phyloP scores from a whole-genome alignment of 2,797 vertebrate species.

The Hoplostethus atlanticus region DNA sequence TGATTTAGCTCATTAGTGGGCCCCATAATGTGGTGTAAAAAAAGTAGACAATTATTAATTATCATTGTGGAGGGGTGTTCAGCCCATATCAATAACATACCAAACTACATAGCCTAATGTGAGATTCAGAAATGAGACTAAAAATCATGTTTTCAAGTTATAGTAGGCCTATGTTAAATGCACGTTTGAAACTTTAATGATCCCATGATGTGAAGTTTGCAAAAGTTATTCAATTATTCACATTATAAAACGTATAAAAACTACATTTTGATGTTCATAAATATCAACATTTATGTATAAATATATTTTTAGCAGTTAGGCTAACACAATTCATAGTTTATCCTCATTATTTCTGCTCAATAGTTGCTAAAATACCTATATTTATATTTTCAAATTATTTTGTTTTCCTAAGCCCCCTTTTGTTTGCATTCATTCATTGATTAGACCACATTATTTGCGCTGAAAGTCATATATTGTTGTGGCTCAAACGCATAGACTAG shows the following conservation, averaged over 20 bases:
- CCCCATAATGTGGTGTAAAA: too few species aligned
- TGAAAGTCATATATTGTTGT: not conserved
- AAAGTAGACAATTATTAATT: too few species aligned
- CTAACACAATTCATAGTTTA: constrained; percentile 1
- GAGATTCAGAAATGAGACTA: too few species aligned
- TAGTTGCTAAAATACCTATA: not conserved
- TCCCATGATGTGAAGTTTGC: too few species aligned
- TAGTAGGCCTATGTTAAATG: not conserved
- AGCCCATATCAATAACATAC: too few species aligned
- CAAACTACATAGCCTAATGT: too few species aligned
- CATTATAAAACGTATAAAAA: too few species aligned
- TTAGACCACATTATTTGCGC: not conserved
- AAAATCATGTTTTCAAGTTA: not conserved
- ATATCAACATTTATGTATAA: not conserved
- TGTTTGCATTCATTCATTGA: constrained; percentile 1
- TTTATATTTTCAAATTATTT: not conserved
- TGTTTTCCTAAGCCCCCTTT: not conserved
- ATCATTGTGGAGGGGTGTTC: too few species aligned
- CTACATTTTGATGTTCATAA: too few species aligned
- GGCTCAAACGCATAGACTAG: not conserved
- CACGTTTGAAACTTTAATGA: not conserved
- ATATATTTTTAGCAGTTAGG: not conserved
- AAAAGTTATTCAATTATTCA: too few species aligned
- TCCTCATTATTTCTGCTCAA: not conserved
- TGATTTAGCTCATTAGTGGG: too few species aligned